A percentile compares a stretch with the other conserved stretches of the same genome.
Conservation (phyloP, 2,113 vertebrate genomes). For the Chaetodon auriga region DNA sequence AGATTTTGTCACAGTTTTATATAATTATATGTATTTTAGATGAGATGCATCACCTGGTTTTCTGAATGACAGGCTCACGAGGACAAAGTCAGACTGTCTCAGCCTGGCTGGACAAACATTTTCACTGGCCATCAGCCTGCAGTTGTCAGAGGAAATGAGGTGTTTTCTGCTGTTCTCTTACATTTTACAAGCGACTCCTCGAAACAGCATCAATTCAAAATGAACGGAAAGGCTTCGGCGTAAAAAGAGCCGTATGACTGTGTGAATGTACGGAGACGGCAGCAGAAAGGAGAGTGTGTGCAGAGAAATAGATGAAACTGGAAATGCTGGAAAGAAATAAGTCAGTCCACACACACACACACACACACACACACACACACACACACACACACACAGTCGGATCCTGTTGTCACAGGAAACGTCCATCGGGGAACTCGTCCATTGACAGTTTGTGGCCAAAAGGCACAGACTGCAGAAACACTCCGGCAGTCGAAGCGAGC, state of each 20-base stretch:
- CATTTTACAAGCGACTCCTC: not conserved
- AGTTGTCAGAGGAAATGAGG: not conserved
- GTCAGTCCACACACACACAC: not conserved
- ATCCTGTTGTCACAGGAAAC: not conserved
- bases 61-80: not conserved
- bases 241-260: not conserved
- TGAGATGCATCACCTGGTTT: not conserved
- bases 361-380: not conserved
- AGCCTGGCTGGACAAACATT: not conserved
- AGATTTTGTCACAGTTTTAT: too few relatives aligned
- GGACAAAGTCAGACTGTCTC: not conserved
- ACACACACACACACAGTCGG: not conserved
- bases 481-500: not conserved
- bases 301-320: not conserved
- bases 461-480: constrained; percentile 2
- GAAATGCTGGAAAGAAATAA: not conserved
- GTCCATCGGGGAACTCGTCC: not conserved
- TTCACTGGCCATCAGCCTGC: not conserved
- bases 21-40: too few relatives aligned
- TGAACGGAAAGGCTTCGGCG: not conserved
- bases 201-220: not conserved
- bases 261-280: not conserved
- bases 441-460: not conserved
- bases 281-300: not conserved
- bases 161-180: not conserved